These are phyloP conservation scores for Drosophila niveifrons DNA, from an alignment of 2,888 invertebrate genomes.

Conservation along the genomic window DNA sequence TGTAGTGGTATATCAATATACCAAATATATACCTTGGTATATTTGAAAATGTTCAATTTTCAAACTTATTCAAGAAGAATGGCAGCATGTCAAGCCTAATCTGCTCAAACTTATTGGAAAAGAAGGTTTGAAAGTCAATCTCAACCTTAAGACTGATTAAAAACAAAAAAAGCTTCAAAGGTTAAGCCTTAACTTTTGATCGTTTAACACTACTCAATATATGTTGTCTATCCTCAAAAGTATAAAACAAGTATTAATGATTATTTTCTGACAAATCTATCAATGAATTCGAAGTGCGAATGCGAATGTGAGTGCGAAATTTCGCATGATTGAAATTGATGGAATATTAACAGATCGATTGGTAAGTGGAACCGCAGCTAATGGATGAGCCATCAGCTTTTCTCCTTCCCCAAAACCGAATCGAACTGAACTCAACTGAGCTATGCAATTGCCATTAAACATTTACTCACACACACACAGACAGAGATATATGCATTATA, in stretches of 20 bases:
- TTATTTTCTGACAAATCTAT: neutral
- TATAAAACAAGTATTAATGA: too few species aligned
- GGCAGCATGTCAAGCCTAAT: too few species aligned
- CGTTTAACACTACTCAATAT: neutral
- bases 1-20: too few species aligned
- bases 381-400: constrained; percentile 17
- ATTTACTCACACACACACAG: constrained; percentile 1
- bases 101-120: too few species aligned
- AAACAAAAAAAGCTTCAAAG: too few species aligned
- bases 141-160: too few species aligned
- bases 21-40: too few species aligned
- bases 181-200: too few species aligned
- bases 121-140: too few species aligned
- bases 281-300: neutral
- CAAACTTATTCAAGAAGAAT: too few species aligned
- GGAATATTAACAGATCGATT: constrained; percentile 12
- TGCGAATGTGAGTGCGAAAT: neutral
- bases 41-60: too few species aligned
- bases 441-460: constrained; percentile 34
- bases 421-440: neutral
- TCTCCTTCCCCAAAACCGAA: neutral
- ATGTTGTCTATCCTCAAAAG: too few species aligned
- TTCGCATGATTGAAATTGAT: neutral
- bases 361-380: constrained; percentile 25
- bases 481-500: neutral